Evolutionary conservation across 2,888 invertebrate genomes (phyloP).

Genomic region (Fissipunctia ypsillon): DNA sequence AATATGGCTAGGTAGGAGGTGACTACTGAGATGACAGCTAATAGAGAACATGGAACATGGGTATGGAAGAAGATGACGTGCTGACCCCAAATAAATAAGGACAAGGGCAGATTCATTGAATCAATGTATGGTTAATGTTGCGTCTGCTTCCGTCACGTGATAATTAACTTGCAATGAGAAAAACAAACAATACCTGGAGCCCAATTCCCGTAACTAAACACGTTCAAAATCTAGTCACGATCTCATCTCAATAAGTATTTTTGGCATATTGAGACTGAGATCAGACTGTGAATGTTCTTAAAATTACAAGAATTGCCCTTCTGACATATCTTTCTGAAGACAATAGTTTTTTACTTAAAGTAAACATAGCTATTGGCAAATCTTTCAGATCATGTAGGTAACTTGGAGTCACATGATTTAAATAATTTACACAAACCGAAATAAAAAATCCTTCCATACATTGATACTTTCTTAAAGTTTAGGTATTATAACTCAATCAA

Average conservation of each 20-base stretch:
- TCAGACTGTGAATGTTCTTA: no score
- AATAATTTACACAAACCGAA: not conserved
- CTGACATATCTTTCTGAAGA: not conserved
- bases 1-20: not conserved
- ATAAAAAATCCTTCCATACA: not conserved
- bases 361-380: not conserved
- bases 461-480: not conserved
- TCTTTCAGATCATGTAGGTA: not conserved
- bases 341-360: not conserved
- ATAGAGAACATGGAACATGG: no score
- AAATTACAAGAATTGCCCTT: no score
- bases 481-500: not conserved
- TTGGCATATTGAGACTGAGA: no score
- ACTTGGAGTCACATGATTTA: not conserved
- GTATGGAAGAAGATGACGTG: not conserved
- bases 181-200: not conserved
- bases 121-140: not conserved
- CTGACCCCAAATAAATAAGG: not conserved
- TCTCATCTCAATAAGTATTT: no score
- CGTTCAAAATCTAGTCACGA: no score
- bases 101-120: constrained; percentile 7
- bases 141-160: not conserved
- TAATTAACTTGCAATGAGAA: not conserved
- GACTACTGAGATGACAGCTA: not conserved
- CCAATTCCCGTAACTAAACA: no score